Base-by-base conservation (phyloP, 2,888 invertebrate species). In the Cheilosia impressa region DNA sequence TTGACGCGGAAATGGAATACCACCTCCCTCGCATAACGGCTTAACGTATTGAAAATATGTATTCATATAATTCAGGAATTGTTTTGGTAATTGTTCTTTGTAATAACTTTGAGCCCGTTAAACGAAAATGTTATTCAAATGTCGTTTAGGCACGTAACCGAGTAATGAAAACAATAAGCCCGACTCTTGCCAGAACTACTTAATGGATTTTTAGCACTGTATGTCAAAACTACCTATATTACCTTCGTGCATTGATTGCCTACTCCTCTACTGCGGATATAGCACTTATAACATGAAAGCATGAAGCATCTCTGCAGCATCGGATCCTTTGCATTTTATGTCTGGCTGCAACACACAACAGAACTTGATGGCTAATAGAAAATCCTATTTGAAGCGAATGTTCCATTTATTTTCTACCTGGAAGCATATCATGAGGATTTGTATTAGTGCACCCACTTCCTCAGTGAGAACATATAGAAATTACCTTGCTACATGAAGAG, bases 331-430 rank as follows among this genome's bases (percentile, higher is more conserved):
- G 47, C 47, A 10, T 71, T 75, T 75, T 65, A 65, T 71, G 45
- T 15, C 52, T 5, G 15, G 19, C n/a, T 24, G 15, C 58, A 79
- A 73, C 63, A 73, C 53, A 73, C 77, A 78, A 62, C 66, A 68
- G 55, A 73, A 78, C 62, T 72, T 66, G 34, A 68, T 78, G 62
- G 50, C 83, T 78, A 66, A 78, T 73, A 73, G 72, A 79, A 83
- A 79, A 63, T 73, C 66, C 60, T 63, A 84, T 69, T 60, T 68
- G 57, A 69, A 53, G 57, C 75, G 52, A 53, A 55, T 55, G 58
- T 53, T 66, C 73, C 65, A 84, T 80, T 68, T 58, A 79, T 83
- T 68, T 75, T 77, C 75, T 71, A 84, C 80, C 73, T 80, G 71
- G 34, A 65, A 80, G 65, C 69, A 58, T 71, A 76, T 65, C 80